Conservation (phyloP, 2,113 vertebrate genomes). For the Chaenocephalus aceratus region DNA sequence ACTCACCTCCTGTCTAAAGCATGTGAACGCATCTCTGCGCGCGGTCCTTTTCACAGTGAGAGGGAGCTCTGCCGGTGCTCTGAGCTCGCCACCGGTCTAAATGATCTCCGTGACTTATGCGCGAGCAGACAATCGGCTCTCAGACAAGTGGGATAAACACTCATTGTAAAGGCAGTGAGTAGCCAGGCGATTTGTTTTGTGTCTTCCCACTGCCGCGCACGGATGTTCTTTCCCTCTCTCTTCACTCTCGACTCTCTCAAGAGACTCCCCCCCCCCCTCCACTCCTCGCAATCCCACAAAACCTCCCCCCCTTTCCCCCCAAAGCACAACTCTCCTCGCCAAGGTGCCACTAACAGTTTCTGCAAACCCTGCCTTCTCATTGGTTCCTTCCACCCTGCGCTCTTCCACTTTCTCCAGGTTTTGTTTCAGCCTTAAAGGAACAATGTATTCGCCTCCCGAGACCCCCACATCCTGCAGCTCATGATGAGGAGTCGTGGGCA, state of each 20-base stretch:
- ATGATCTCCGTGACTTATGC: conserved; percentile 76
- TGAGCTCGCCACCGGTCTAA: conserved; percentile 68
- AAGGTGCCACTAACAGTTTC: conserved; percentile 63
- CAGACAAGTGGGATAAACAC: conserved; percentile 78
- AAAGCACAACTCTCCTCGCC: conserved; percentile 33
- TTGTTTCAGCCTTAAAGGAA: conserved; percentile 65
- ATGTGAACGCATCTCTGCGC: conserved; percentile 14
- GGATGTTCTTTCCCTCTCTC: conserved; percentile 40
- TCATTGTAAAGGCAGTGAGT: conserved; percentile 53
- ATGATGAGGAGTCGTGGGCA: conserved; percentile 54
- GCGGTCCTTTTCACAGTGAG: conserved; percentile 17
- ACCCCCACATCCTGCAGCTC: not conserved
- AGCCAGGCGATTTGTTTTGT: not conserved
- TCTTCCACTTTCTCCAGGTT: conserved; percentile 46
- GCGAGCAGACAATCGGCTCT: conserved; percentile 77
- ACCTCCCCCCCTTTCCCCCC: conserved; percentile 11
- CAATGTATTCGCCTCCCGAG: conserved; percentile 9
- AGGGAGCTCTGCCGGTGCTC: conserved; percentile 33
- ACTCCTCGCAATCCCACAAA: not conserved
- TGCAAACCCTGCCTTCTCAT: conserved; percentile 48
- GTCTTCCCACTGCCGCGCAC: conserved; percentile 20
- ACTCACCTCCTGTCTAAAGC: conserved; percentile 63
- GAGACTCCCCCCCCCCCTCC: not conserved
- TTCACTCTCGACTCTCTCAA: conserved; percentile 10
- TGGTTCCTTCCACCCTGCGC: conserved; percentile 49